phyloP scores from a whole-genome alignment of 2,888 invertebrate species.

The Drosophila pseudotakahashii region DNA sequence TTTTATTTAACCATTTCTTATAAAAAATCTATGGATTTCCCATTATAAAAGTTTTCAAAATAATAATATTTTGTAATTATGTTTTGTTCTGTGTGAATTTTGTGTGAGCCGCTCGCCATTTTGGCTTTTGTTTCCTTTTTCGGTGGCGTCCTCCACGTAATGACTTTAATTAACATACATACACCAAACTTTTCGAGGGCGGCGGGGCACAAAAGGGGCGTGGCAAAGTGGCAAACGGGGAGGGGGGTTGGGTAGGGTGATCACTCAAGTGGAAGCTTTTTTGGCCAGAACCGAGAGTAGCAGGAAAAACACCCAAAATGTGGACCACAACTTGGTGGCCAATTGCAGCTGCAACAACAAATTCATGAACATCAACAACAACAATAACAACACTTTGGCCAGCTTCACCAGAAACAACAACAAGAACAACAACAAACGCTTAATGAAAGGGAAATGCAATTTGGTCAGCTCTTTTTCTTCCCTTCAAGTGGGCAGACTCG shows the following conservation, averaged over 20 bases:
- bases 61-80: too few species aligned
- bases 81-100: constrained; percentile 7
- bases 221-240: constrained; percentile 12
- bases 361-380: constrained; percentile 12
- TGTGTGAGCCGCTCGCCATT: constrained; percentile 2
- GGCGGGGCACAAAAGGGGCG: constrained; percentile 10
- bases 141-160: constrained; percentile 54
- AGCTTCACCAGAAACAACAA: constrained; percentile 11
- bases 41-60: not conserved
- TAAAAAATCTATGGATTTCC: too few species aligned
- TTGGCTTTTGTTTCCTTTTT: constrained; percentile 34
- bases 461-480: constrained; percentile 9
- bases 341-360: constrained; percentile 48
- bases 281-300: constrained; percentile 34
- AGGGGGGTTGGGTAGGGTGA: constrained; percentile 37
- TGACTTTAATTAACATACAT: constrained; percentile 72
- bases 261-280: constrained; percentile 51
- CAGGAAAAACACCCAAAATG: constrained; percentile 31
- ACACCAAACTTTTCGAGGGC: constrained; percentile 27
- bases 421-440: constrained; percentile 22
- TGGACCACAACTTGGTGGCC: constrained; percentile 52
- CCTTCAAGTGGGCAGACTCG: not conserved
- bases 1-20: too few species aligned
- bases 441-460: constrained; percentile 35
- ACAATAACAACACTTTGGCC: constrained; percentile 4